Conservation (phyloP, 2,888 invertebrate genomes). For the Eucera pruinosa region DNA sequence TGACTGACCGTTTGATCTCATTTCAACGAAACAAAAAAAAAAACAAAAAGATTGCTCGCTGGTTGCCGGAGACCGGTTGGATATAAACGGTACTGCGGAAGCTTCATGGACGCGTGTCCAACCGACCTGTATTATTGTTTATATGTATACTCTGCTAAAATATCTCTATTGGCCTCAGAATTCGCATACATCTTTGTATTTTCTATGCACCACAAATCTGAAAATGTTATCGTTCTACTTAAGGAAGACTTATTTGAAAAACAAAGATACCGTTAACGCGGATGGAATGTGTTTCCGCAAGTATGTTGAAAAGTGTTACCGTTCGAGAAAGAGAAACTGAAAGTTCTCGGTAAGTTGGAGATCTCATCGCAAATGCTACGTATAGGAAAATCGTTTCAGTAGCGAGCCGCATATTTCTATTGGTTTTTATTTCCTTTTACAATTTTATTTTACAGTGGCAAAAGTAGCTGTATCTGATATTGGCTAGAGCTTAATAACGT, state of each 20-base stretch:
- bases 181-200: slow-evolving; percentile 20
- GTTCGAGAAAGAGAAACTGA: slow-evolving; percentile 21
- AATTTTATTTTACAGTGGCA: too few species aligned
- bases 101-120: slow-evolving; percentile 75
- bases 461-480: too few species aligned
- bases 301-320: background rate
- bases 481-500: too few species aligned
- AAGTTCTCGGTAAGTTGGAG: background rate
- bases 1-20: slow-evolving; percentile 73
- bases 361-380: background rate
- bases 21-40: slow-evolving; percentile 69
- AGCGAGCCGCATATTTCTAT: background rate
- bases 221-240: background rate
- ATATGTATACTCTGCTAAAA: slow-evolving; percentile 70
- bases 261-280: background rate
- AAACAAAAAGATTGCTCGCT: slow-evolving; percentile 49
- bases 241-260: background rate
- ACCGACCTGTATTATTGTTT: slow-evolving; percentile 75
- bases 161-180: slow-evolving; percentile 69
- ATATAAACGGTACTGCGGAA: slow-evolving; percentile 74
- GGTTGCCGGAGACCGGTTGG: slow-evolving; percentile 71
- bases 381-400: background rate
- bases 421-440: too few species aligned
- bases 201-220: background rate
- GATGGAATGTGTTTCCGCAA: background rate